A percentile compares a stretch with the other conserved stretches of the same genome.
Conservation (phyloP, 2,113 vertebrate species). For the Agelaius tricolor region DNA sequence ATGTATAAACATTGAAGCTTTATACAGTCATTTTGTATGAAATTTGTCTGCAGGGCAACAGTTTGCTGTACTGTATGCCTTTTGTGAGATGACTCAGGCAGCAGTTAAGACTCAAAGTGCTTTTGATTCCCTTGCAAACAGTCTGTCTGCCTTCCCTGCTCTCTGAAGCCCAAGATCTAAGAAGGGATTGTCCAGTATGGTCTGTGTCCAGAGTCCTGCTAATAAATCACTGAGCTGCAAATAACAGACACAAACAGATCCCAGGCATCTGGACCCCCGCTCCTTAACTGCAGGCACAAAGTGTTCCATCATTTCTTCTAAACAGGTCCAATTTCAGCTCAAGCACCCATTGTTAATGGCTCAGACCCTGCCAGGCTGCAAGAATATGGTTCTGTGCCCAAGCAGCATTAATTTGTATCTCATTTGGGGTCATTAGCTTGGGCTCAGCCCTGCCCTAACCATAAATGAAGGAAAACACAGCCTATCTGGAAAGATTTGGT, state of each 20-base stretch:
- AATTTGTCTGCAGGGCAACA: conserved; percentile 52
- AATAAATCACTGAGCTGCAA: conserved; percentile 31
- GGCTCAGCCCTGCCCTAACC: not conserved
- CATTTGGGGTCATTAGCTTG: not conserved
- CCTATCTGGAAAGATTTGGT: not conserved
- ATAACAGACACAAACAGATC: conserved; percentile 20
- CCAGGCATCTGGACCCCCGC: not conserved
- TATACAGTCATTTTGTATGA: conserved; percentile 36
- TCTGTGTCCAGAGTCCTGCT: not conserved
- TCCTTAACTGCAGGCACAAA: not conserved
- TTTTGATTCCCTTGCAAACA: conserved; percentile 41
- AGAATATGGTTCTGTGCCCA: not conserved
- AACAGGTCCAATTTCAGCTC: not conserved
- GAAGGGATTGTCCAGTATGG: not conserved
- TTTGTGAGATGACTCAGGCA: conserved; percentile 50
- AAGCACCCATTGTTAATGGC: not conserved
- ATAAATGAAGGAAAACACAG: not conserved
- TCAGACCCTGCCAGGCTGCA: not conserved
- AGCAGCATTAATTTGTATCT: not conserved
- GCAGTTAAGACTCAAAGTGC: conserved; percentile 45
- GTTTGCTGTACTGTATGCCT: conserved; percentile 1
- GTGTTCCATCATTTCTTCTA: not conserved
- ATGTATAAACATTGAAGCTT: conserved; percentile 36
- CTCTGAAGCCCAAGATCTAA: conserved; percentile 12
- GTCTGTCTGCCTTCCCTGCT: not conserved